Percentiles rank a stretch among this genome's conserved stretches.
Conservation (phyloP, 2,113 vertebrate species). For the Willisornis vidua region DNA sequence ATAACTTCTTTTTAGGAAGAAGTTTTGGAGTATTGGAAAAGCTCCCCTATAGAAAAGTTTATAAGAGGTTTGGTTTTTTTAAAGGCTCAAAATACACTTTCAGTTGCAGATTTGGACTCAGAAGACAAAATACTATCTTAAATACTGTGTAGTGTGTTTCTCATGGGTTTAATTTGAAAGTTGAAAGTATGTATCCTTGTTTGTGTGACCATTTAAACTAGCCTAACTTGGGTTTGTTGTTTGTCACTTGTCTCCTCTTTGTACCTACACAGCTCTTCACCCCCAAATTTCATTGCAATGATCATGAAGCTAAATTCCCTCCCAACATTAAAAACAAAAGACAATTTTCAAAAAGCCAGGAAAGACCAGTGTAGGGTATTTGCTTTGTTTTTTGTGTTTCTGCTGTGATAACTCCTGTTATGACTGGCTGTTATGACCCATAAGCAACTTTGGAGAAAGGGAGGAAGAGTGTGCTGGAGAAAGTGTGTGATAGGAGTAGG, state of each 20-base stretch:
- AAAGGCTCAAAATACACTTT: not conserved
- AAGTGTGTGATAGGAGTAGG: not conserved
- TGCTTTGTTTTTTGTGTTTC: not conserved
- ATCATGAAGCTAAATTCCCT: no score
- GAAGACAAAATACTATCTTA: not conserved
- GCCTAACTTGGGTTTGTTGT: not conserved
- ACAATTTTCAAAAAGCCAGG: no score
- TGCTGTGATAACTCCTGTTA: accelerated
- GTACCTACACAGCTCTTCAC: not conserved
- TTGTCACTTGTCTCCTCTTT: not conserved
- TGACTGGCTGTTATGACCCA: not conserved
- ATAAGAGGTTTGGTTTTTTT: not conserved
- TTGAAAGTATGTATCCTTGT: not conserved
- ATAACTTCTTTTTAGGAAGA: not conserved
- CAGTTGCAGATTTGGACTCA: not conserved
- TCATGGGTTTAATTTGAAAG: not conserved
- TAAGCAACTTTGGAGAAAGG: not conserved
- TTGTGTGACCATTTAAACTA: not conserved
- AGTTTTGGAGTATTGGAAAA: not conserved
- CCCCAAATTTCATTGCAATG: no score
- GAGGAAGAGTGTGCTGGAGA: not conserved
- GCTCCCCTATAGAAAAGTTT: not conserved
- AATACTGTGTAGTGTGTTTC: not conserved
- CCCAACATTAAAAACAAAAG: no score
- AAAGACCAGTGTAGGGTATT: not conserved